Conservation (phyloP, 2,113 vertebrate species). For the Helogale parvula region DNA sequence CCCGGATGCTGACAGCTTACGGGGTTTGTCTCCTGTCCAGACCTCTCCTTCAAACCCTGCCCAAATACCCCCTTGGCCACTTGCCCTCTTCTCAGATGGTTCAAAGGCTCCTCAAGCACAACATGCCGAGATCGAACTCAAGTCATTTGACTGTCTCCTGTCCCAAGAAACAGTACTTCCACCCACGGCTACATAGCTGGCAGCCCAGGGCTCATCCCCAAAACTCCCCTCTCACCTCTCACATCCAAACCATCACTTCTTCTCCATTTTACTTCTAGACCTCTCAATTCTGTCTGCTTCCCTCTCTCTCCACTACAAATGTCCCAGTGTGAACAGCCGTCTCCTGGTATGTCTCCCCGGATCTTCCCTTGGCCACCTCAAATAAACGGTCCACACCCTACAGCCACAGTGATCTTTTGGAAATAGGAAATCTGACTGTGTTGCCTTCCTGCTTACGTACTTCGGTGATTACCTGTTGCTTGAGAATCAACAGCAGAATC, state of each 20-base stretch:
- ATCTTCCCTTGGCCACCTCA: neutral
- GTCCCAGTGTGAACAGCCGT: neutral
- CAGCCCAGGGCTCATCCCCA: neutral
- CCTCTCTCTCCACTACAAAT: neutral
- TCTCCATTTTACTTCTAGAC: neutral
- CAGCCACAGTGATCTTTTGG: neutral
- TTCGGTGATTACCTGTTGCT: neutral
- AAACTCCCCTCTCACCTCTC: neutral
- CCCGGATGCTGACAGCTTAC: neutral
- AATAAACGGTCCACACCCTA: neutral
- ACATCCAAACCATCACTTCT: neutral
- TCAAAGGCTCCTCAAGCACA: neutral
- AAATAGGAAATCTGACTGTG: neutral
- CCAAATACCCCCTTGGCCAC: neutral
- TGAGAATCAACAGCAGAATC: neutral
- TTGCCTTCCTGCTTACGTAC: neutral
- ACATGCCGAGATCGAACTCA: neutral
- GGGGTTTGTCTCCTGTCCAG: neutral
- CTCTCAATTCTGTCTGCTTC: neutral
- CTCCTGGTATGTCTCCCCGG: neutral
- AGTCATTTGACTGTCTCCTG: neutral
- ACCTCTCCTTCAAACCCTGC: neutral
- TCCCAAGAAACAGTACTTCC: neutral
- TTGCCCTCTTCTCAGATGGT: neutral
- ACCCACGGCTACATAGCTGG: neutral